phyloP scores from a whole-genome alignment of 2,888 invertebrate species.

The Belgica antarctica region DNA sequence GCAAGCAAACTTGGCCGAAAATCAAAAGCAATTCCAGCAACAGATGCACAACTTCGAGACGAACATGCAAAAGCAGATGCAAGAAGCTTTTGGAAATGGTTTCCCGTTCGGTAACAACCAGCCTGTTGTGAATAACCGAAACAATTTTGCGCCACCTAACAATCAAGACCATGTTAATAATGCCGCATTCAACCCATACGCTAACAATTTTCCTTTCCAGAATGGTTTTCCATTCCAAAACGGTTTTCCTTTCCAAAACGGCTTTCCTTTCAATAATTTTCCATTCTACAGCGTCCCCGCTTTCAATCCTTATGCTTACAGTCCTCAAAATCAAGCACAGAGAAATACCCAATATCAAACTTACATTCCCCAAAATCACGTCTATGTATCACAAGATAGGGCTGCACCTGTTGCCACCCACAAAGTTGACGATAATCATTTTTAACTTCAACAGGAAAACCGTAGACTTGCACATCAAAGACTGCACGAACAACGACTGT shows the following conservation, averaged over 20 bases:
- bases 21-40: conserved; percentile 7
- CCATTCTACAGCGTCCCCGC: background rate
- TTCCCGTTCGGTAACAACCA: conserved; percentile 30
- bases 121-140: background rate
- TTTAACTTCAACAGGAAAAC: too few relatives aligned
- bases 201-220: background rate
- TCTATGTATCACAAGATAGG: too few relatives aligned
- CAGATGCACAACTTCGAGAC: conserved; percentile 30
- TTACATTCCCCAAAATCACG: too few relatives aligned
- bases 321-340: background rate
- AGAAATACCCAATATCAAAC: too few relatives aligned
- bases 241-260: conserved; percentile 13
- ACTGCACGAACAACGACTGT: too few relatives aligned
- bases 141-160: conserved; percentile 26
- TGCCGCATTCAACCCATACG: too few relatives aligned
- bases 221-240: conserved; percentile 21
- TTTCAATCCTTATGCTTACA: background rate
- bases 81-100: background rate
- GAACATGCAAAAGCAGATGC: background rate
- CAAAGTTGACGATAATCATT: too few relatives aligned
- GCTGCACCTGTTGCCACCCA: too few relatives aligned
- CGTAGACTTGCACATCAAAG: too few relatives aligned
- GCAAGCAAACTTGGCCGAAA: background rate
- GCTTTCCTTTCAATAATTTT: background rate
- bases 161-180: too few relatives aligned